Evolutionary conservation across 2,797 vertebrate genomes (phyloP).

Genomic region (Chiloscyllium punctatum): DNA sequence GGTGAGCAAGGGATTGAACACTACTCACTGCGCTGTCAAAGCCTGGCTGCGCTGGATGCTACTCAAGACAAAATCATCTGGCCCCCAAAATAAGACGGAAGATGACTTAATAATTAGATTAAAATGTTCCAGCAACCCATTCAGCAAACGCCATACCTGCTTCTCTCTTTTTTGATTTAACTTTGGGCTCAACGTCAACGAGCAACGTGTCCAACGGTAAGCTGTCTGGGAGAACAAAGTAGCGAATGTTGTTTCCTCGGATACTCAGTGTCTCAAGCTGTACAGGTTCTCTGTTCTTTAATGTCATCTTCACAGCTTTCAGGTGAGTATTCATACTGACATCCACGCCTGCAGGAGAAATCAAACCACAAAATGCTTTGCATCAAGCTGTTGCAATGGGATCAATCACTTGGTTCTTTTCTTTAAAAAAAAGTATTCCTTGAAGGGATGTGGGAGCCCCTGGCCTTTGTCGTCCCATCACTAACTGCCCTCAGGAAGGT

Average conservation of each 20-base stretch:
- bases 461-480: no score
- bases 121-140: background rate
- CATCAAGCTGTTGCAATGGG: background rate
- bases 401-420: background rate
- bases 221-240: slow-evolving; percentile 96
- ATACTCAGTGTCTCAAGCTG: slow-evolving; percentile 94
- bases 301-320: slow-evolving; percentile 95
- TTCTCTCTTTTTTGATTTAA: slow-evolving; percentile 97
- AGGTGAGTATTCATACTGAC: slow-evolving; percentile 97
- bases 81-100: background rate
- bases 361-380: background rate
- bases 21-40: no score
- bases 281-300: slow-evolving; percentile 94
- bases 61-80: background rate
- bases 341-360: slow-evolving; percentile 75
- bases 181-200: slow-evolving; percentile 93
- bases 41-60: no score
- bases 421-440: no score
- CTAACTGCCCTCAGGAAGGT: no score
- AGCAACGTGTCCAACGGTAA: slow-evolving; percentile 91
- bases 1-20: no score
- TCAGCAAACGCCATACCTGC: slow-evolving; percentile 62
- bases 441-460: no score
- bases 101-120: background rate
- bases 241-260: slow-evolving; percentile 95